These are phyloP conservation scores for Cassiopea andromeda DNA, from an alignment of 30 jellyfish, hydroid and myxozoan genomes.

Conservation along the genomic window DNA sequence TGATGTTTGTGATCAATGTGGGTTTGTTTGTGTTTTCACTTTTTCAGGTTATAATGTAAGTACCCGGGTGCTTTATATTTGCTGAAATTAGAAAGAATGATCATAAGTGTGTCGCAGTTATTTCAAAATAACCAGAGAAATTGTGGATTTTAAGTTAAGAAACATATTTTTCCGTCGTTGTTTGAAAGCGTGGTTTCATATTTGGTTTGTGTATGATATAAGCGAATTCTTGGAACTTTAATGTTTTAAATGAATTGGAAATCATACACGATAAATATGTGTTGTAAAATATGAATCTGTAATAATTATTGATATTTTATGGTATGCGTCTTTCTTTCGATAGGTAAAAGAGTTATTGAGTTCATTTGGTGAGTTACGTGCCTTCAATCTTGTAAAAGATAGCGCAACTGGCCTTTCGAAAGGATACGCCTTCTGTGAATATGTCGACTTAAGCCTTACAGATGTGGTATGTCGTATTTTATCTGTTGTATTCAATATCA, in stretches of 20 bases:
- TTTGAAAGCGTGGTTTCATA: no score
- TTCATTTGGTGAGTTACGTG: conserved; percentile 97
- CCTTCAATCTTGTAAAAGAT: conserved; percentile 97
- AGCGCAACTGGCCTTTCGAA: conserved; percentile 98
- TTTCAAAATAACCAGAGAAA: background rate
- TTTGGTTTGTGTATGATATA: no score
- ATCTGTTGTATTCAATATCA: background rate
- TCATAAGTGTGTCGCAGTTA: background rate
- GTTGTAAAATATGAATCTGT: no score
- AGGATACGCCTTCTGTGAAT: conserved; percentile 99
- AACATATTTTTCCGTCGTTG: no score
- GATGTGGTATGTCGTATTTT: conserved; percentile 83
- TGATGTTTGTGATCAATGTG: background rate
- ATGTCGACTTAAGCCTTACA: conserved; percentile 89
- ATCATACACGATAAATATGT: no score
- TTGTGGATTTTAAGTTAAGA: background rate
- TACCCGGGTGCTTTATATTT: conserved; percentile 21
- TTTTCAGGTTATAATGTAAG: conserved; percentile 35
- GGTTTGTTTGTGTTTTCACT: background rate
- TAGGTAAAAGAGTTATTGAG: conserved; percentile 95
- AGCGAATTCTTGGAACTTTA: no score
- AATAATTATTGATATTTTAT: no score
- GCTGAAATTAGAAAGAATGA: background rate
- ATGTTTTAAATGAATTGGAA: no score
- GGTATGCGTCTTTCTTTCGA: conserved; percentile 1